These are phyloP conservation scores for Eupristina koningsbergeri DNA, from an alignment of 1,140 invertebrate genomes.

Conservation along the genomic window DNA sequence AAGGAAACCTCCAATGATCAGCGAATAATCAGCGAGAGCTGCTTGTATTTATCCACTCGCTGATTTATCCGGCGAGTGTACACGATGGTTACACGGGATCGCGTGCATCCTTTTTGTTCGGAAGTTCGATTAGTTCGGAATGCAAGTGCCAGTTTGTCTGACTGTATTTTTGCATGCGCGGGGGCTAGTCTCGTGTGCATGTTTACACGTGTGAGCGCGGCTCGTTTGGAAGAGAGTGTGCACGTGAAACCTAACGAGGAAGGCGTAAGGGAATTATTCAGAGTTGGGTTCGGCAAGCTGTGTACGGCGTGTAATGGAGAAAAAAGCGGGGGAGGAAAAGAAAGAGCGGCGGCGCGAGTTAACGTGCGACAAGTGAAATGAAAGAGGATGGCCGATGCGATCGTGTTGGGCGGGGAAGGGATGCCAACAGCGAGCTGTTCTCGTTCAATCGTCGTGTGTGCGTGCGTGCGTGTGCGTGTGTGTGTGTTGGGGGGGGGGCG, in stretches of 20 bases:
- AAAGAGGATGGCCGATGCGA: not conserved
- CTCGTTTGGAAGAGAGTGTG: not conserved
- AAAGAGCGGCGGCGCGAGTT: not conserved
- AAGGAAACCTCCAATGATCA: too few relatives aligned
- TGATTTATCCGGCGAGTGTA: too few relatives aligned
- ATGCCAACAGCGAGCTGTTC: not conserved
- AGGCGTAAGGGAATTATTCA: slow-evolving; percentile 23
- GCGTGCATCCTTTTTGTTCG: too few relatives aligned
- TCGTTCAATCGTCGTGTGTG: not conserved
- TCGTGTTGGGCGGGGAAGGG: not conserved
- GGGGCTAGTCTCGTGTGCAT: too few relatives aligned
- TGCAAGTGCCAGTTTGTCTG: too few relatives aligned
- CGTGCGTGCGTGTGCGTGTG: not conserved
- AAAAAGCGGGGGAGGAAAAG: not conserved
- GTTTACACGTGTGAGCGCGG: not conserved
- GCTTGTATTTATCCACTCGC: too few relatives aligned
- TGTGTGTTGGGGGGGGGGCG: not conserved
- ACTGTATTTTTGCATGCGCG: not conserved
- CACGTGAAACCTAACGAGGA: slow-evolving; percentile 24
- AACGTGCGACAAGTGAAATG: not conserved
- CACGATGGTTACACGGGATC: too few relatives aligned
- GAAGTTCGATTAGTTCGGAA: too few relatives aligned
- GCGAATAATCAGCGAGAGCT: too few relatives aligned
- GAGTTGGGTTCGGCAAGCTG: not conserved
- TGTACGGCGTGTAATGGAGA: slow-evolving; percentile 11